A percentile compares a stretch with the other conserved stretches of the same genome.
phyloP scores from a whole-genome alignment of 2,888 invertebrate species.

The Tortricodes alternella region DNA sequence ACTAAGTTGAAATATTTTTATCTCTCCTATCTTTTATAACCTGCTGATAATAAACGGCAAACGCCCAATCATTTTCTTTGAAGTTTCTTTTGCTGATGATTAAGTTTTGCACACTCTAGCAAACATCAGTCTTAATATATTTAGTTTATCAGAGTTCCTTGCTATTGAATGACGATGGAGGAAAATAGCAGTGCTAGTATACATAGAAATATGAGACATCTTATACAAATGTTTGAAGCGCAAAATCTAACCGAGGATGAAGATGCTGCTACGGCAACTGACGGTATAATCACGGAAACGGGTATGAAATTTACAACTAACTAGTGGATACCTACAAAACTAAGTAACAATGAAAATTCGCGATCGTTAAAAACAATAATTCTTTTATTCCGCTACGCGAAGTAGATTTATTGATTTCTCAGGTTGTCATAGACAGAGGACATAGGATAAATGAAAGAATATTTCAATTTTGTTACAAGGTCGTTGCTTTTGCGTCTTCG shows the following conservation, averaged over 20 bases:
- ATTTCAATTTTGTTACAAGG: background rate
- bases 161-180: conserved; percentile 46
- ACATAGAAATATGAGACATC: conserved; percentile 59
- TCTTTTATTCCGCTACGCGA: background rate
- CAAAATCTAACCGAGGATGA: conserved; percentile 47
- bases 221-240: conserved; percentile 72
- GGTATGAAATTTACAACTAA: conserved; percentile 30
- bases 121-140: background rate
- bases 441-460: background rate
- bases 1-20: conserved; percentile 40
- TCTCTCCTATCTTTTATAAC: conserved; percentile 56
- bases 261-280: conserved; percentile 43
- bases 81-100: conserved; percentile 6
- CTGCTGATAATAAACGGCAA: conserved; percentile 53
- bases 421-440: too few relatives aligned
- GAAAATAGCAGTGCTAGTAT: conserved; percentile 41
- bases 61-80: conserved; percentile 7
- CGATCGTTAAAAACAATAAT: too few relatives aligned
- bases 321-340: background rate
- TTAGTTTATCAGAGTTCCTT: conserved; percentile 15
- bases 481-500: background rate
- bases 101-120: conserved; percentile 1
- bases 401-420: too few relatives aligned
- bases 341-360: too few relatives aligned
- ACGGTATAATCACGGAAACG: conserved; percentile 33